Evolutionary conservation across 2,888 invertebrate species (phyloP), one percentile per base, ranked within the genome.

Genomic region (Latrodectus hesperus): DNA sequence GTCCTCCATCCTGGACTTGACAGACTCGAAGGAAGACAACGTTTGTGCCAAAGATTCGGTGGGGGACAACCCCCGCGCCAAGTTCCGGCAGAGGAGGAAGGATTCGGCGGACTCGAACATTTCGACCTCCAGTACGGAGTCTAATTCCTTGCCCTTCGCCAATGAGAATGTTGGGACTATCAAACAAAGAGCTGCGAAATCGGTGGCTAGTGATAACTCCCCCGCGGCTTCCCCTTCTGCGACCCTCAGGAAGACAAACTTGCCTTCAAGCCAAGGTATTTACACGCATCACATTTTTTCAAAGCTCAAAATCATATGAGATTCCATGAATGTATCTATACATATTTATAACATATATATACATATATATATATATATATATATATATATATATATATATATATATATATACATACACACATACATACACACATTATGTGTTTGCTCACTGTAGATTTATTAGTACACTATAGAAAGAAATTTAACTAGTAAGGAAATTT

Each of bases 81-180:
- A 80, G 52, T 86, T 89, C 74, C 68, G 88, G 14, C 89, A 89
- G 84, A 64, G 86, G n/a, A 83, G 89, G 38, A 89, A 89, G 55
- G 87, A 90, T 38, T 84, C 89, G 49, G 86, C 90, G 6, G 89
- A 90, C 38, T 90, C 90, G 14, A 88, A 88, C 38, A 84, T 89
- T 53, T 89, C 90, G 16, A 89, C 86, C 52, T 88, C 89, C 16
- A 98, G 98, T 93, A 97, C 97, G 90, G 98, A 98, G 94, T 98
- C 98, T 74, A 98, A 98, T 93, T 97, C 96, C 17, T 90, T 94
- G 89, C 99, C 99, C 67, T 99, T 99, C 93, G 99, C 99, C 90
- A 99, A 99, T 92, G 99, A 99, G 92, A 99, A 99, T 93, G 98
- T 98, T 64, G 99, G 99, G 84, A 99, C 99, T 80, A 90, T 99